A percentile compares a stretch with the other conserved stretches of the same genome.
Evolutionary conservation across 2,888 invertebrate species (phyloP).

Genomic region (Thecophora atra): DNA sequence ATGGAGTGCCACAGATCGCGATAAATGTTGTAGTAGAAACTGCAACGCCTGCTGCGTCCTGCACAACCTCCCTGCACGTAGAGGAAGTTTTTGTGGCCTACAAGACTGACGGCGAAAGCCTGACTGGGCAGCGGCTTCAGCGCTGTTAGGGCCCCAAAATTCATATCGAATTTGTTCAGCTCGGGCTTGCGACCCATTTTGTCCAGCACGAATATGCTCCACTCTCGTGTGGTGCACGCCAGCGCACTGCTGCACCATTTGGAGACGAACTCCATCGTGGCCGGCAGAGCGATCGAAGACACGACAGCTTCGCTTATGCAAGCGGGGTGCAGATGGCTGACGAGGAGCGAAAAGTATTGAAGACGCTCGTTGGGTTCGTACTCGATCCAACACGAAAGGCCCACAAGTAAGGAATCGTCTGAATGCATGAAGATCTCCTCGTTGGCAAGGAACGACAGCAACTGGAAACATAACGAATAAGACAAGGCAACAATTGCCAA

Average conservation of each 20-base stretch:
- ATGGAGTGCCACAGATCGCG: constrained; percentile 53
- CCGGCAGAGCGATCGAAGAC: constrained; percentile 45
- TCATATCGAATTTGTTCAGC: constrained; percentile 49
- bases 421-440: constrained; percentile 52
- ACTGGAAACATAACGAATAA: constrained; percentile 40
- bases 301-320: constrained; percentile 50
- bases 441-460: constrained; percentile 48
- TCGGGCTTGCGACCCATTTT: constrained; percentile 55
- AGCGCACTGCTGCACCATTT: constrained; percentile 51
- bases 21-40: constrained; percentile 54
- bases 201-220: constrained; percentile 55
- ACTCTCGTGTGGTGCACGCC: constrained; percentile 47
- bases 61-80: constrained; percentile 55
- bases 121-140: constrained; percentile 50
- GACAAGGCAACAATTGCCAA: not conserved
- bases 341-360: constrained; percentile 44
- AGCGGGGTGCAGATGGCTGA: constrained; percentile 52
- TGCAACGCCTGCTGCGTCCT: constrained; percentile 49
- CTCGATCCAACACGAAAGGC: constrained; percentile 52
- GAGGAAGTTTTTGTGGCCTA: constrained; percentile 50
- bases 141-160: constrained; percentile 46
- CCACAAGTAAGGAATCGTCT: constrained; percentile 51
- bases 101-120: constrained; percentile 53
- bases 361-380: constrained; percentile 46
- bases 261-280: constrained; percentile 46